These are phyloP conservation scores for Sterrhoptilus dennistouni DNA, from an alignment of 2,113 vertebrate species.

Conservation along the genomic window DNA sequence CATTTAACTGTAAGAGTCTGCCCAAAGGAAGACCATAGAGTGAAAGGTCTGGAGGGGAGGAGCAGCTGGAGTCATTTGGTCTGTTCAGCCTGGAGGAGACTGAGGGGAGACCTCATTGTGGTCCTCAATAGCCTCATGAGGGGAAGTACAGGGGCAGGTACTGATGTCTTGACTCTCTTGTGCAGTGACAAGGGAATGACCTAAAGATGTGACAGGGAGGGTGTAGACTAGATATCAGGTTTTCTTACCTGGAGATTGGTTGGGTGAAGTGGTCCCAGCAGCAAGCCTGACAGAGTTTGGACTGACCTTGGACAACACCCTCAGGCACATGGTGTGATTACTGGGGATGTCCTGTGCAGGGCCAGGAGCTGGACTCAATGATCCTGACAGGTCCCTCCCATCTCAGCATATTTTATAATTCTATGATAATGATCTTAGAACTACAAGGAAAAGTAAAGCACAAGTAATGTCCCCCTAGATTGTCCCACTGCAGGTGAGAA, in stretches of 20 bases:
- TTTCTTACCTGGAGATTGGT: background rate
- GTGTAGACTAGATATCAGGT: background rate
- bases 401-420: background rate
- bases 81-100: background rate
- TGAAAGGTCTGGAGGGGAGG: background rate
- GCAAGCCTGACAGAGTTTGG: background rate
- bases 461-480: background rate
- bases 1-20: background rate
- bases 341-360: background rate
- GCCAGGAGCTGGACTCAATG: background rate
- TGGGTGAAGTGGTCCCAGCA: background rate
- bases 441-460: background rate
- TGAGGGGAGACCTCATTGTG: background rate
- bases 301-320: background rate
- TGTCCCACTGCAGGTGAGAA: background rate
- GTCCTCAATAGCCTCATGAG: background rate
- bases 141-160: background rate
- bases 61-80: background rate
- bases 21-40: background rate
- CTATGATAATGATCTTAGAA: background rate
- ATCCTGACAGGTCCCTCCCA: background rate
- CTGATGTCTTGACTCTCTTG: background rate
- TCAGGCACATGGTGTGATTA: background rate
- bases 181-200: background rate
- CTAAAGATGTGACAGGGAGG: background rate